A percentile compares a stretch with the other conserved stretches of the same genome.
These are phyloP conservation scores for Eristalis intricaria DNA, from an alignment of 2,888 invertebrate species.

Conservation along the genomic window DNA sequence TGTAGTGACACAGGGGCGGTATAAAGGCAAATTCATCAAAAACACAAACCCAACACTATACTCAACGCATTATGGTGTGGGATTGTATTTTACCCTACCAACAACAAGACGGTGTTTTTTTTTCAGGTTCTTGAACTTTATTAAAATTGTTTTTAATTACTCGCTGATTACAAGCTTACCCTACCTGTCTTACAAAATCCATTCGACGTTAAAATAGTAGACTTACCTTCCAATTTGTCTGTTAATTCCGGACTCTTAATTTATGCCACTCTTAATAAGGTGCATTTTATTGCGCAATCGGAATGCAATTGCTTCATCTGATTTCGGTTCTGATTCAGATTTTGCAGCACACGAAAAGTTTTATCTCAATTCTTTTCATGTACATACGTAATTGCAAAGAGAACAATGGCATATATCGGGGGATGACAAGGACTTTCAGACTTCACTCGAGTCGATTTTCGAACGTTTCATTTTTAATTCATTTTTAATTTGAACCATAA, in stretches of 20 bases:
- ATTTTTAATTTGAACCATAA: conserved; percentile 60
- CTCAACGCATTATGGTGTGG: no score
- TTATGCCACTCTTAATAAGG: conserved; percentile 51
- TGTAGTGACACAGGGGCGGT: no score
- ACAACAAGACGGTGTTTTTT: neutral
- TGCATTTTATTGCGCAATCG: conserved; percentile 25
- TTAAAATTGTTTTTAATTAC: neutral
- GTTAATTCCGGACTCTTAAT: conserved; percentile 61
- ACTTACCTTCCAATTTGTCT: conserved; percentile 25
- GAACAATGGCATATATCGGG: neutral
- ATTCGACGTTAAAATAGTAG: neutral
- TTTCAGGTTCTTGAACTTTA: neutral
- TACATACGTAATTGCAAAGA: neutral
- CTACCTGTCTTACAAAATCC: neutral
- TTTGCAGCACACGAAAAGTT: conserved; percentile 8
- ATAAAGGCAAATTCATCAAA: no score
- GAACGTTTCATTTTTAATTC: conserved; percentile 20
- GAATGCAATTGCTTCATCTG: conserved; percentile 47
- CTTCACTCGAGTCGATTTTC: neutral
- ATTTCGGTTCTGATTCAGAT: conserved; percentile 16
- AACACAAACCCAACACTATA: no score
- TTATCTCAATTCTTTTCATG: conserved; percentile 4
- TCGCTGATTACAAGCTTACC: neutral
- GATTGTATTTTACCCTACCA: no score
- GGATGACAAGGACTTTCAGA: neutral